Percentiles rank a stretch among this genome's conserved stretches.
These are phyloP conservation scores for Pelecanoides urinatrix DNA, from an alignment of 2,113 vertebrate genomes.

Conservation along the genomic window DNA sequence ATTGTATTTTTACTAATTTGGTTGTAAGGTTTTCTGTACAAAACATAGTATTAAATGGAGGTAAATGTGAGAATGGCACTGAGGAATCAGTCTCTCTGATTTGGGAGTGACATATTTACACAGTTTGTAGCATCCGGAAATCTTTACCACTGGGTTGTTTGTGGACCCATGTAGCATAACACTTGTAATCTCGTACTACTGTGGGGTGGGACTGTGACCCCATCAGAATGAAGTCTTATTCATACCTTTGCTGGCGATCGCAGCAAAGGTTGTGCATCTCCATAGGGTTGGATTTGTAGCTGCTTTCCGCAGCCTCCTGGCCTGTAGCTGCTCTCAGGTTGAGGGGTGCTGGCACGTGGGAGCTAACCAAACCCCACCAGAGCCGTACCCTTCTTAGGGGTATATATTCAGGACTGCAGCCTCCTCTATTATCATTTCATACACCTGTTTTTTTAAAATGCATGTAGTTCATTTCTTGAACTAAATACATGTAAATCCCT, in stretches of 20 bases:
- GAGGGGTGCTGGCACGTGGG: background rate
- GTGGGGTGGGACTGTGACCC: background rate
- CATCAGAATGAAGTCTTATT: background rate
- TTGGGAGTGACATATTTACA: background rate
- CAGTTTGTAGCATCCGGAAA: background rate
- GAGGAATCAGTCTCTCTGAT: background rate
- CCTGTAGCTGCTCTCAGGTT: background rate
- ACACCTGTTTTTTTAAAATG: background rate
- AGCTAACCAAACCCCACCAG: background rate
- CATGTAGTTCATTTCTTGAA: background rate
- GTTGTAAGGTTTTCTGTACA: background rate
- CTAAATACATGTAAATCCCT: background rate
- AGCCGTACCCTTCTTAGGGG: fast-evolving
- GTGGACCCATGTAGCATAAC: fast-evolving
- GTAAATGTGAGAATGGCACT: background rate
- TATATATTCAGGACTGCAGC: fast-evolving
- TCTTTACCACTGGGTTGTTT: background rate
- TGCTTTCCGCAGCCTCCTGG: background rate
- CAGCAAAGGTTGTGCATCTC: background rate
- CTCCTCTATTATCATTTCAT: background rate
- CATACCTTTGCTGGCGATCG: background rate
- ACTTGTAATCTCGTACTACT: background rate
- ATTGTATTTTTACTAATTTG: background rate
- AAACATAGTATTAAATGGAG: background rate
- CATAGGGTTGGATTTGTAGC: background rate